Conservation (phyloP, 1,140 invertebrate genomes). For the Pseudomyrmex cubaensis region DNA sequence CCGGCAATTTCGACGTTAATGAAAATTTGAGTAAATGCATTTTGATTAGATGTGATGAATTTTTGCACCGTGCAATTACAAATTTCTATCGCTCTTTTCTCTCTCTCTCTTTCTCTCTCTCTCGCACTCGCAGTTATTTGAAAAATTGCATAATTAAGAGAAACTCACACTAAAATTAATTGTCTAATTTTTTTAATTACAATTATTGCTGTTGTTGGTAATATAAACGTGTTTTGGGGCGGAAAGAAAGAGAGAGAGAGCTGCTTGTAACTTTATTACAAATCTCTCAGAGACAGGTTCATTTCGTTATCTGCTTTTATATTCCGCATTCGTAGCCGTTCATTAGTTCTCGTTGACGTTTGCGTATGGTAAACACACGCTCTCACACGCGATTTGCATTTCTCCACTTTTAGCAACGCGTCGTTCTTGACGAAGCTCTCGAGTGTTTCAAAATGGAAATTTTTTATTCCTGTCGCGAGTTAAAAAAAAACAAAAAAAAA, state of each 20-base stretch:
- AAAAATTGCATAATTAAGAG: too few relatives aligned
- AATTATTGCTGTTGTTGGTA: not conserved
- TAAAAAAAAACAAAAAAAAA: conserved; percentile 1
- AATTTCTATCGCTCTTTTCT: too few relatives aligned
- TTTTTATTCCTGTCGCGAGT: conserved; percentile 24
- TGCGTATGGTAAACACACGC: conserved; percentile 16
- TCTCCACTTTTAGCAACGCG: not conserved
- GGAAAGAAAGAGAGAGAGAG: not conserved
- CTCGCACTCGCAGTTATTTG: too few relatives aligned
- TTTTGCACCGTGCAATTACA: too few relatives aligned
- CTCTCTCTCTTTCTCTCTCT: too few relatives aligned
- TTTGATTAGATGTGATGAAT: too few relatives aligned
- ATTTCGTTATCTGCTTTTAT: conserved; percentile 29
- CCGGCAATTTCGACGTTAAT: too few relatives aligned
- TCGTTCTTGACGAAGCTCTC: conserved; percentile 21
- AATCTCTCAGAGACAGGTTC: not conserved
- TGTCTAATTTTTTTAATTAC: not conserved
- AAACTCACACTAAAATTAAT: not conserved
- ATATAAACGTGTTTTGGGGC: not conserved
- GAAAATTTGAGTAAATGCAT: too few relatives aligned
- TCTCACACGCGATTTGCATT: conserved; percentile 32
- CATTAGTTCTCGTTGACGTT: conserved; percentile 4
- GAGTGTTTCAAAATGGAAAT: conserved; percentile 43
- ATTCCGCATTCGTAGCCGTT: not conserved
- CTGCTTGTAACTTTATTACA: not conserved